Evolutionary conservation across 2,113 vertebrate genomes (phyloP), one percentile per base, ranked within the genome.

Genomic region (Seriola aureovittata): DNA sequence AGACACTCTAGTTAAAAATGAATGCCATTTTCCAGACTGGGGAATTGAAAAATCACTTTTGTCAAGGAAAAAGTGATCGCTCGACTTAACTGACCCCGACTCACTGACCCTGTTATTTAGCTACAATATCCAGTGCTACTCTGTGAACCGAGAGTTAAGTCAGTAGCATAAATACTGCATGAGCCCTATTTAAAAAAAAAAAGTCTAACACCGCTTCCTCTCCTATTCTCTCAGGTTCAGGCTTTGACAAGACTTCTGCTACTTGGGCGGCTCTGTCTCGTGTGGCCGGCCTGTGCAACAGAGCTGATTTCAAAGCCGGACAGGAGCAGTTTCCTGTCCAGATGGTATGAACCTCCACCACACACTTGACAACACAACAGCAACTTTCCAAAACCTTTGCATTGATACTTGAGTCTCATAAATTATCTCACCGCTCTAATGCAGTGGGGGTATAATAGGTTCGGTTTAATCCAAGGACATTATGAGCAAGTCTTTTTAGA

Each of bases 231-330:
- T 29, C 84, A 97, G 97, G 97, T 71, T 94, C 81, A 25, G 93
- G 95, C 12, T 98, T 98, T 32, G 97, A 98, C 93, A 97, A 96
- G 86, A 96, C 93, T 78, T 98, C 97, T 0, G 88, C 93, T 0
- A 97, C 97, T 0, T 98, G 97, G 97, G 84, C 90, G 0, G 91
- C 97, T 21, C 92, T 98, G 81, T 95, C 97, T 8, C 95, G 95
- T 7, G 97, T 98, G 4, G 97, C 97, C 0, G 96, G 94, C 16
- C 95, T 98, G 64, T 98, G 97, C 89, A 98, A 98, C 90, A 93
- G 97, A 11, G 97, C 97, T 0, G 97, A 96, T 23, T 98, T 98
- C 94, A 97, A 95, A 90, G 94, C 92, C 0, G 97, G 96, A 38
- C 97, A 98, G 90, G 96, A 97, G n/a, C 88, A 94, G 42, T 42